phyloP scores from a whole-genome alignment of 2,797 vertebrate genomes.

The Chromobotia macracanthus region DNA sequence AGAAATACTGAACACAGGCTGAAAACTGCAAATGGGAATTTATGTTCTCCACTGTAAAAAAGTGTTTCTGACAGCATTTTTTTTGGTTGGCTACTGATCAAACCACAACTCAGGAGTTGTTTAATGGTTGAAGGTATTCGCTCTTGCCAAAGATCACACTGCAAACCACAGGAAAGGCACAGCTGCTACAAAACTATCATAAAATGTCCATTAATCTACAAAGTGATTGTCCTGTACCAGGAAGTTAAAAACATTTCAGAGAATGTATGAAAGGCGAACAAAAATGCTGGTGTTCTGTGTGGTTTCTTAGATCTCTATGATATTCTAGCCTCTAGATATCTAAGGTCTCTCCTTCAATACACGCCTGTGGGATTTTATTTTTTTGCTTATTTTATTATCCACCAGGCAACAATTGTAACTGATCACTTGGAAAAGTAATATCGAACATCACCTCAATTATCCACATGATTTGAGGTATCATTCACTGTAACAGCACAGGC shows the following conservation, averaged over 20 bases:
- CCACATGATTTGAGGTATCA: neutral
- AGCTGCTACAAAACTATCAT: neutral
- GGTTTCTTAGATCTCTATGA: neutral
- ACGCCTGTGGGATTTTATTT: neutral
- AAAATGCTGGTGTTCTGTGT: neutral
- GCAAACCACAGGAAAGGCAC: neutral
- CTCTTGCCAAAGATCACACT: neutral
- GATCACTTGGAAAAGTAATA: neutral
- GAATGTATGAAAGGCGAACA: neutral
- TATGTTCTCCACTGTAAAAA: neutral
- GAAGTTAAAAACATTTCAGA: neutral
- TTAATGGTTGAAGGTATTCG: conserved; percentile 1
- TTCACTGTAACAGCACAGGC: neutral
- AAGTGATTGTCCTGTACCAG: neutral
- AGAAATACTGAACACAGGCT: conserved; percentile 39
- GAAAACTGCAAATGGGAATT: neutral
- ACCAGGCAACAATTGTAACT: neutral
- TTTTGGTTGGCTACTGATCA: neutral
- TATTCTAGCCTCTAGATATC: neutral
- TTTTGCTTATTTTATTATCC: neutral
- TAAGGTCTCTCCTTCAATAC: neutral
- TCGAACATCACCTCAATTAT: neutral
- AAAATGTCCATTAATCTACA: neutral
- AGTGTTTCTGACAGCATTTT: neutral
- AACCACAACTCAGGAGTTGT: conserved; percentile 11